A percentile compares a stretch with the other conserved stretches of the same genome.
These are phyloP conservation scores for Pristis pectinata DNA, from an alignment of 2,797 vertebrate species.

Conservation along the genomic window DNA sequence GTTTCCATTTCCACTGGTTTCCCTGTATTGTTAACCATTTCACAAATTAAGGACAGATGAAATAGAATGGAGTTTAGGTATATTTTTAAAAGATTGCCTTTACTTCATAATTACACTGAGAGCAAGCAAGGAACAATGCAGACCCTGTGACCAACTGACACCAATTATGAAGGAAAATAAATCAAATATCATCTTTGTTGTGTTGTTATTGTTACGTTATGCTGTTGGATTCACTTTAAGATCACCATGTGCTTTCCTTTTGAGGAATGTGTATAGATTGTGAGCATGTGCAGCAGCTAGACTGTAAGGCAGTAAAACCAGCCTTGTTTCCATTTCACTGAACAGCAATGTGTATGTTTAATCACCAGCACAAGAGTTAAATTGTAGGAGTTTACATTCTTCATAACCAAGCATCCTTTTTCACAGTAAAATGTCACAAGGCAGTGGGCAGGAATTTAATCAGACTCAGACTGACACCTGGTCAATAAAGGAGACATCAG, in stretches of 20 bases:
- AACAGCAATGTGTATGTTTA: no score
- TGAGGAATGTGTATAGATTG: no score
- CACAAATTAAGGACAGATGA: not conserved
- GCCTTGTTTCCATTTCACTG: no score
- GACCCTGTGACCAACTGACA: not conserved
- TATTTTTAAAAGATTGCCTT: not conserved
- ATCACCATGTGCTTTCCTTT: no score
- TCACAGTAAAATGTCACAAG: not conserved
- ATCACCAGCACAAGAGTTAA: no score
- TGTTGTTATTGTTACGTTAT: no score
- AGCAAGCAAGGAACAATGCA: not conserved
- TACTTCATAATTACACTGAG: not conserved
- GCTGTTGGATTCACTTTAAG: no score
- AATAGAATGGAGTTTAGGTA: not conserved
- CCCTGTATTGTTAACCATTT: conserved; percentile 19
- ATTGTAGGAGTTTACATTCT: no score
- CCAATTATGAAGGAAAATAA: not conserved
- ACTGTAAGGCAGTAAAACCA: no score
- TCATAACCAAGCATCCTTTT: not conserved
- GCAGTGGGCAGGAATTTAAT: not conserved
- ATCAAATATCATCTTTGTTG: not conserved
- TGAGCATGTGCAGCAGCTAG: no score
- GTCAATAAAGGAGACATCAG: not conserved
- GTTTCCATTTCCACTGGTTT: conserved; percentile 28
- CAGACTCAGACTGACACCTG: not conserved